phyloP scores from a whole-genome alignment of 1,140 invertebrate species.

The Trachymyrmex cornetzi region DNA sequence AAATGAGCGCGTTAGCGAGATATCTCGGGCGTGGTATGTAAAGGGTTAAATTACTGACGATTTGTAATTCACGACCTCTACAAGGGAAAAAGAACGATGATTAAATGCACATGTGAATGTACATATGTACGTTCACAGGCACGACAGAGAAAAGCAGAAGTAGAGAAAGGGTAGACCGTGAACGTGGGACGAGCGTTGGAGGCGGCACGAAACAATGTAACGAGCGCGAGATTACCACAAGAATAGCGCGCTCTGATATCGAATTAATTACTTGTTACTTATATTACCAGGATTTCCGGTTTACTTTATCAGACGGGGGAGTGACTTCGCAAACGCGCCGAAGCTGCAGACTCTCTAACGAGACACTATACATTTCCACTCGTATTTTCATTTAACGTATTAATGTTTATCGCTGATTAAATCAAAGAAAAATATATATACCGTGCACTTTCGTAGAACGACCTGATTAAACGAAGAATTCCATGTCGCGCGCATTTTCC shows the following conservation, averaged over 20 bases:
- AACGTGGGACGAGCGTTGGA: constrained; percentile 63
- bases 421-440: neutral
- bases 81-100: constrained; percentile 29
- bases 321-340: neutral
- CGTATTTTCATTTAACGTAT: constrained; percentile 16
- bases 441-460: neutral
- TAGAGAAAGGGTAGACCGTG: neutral
- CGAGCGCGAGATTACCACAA: constrained; percentile 59
- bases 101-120: neutral
- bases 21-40: constrained; percentile 50
- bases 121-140: neutral
- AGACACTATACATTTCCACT: constrained; percentile 33
- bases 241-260: constrained; percentile 51
- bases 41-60: constrained; percentile 66
- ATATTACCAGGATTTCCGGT: constrained; percentile 58
- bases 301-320: neutral
- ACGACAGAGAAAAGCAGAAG: constrained; percentile 26
- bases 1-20: constrained; percentile 16
- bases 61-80: constrained; percentile 66
- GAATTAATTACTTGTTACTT: constrained; percentile 68
- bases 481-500: neutral
- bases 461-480: neutral
- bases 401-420: constrained; percentile 31
- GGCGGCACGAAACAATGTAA: constrained; percentile 53
- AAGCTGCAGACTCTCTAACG: constrained; percentile 21